Evolutionary conservation across 2,797 vertebrate species (phyloP), one percentile per base, ranked within the genome.

Genomic region (Sebastes hubbsi): DNA sequence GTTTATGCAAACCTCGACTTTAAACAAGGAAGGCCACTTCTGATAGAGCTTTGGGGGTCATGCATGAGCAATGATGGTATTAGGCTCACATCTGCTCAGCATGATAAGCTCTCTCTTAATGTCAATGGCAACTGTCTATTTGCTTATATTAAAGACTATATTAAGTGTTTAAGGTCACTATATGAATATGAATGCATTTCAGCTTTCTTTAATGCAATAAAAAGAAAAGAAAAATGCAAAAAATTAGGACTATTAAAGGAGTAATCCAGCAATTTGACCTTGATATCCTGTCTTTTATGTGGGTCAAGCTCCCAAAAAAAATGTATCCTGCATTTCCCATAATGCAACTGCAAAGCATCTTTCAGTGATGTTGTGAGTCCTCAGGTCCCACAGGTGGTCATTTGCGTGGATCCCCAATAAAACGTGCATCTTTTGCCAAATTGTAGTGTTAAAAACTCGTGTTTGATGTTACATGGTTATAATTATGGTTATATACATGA

Each of bases 1-100:
- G 84, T 85, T 89, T 72, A 86, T 86, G 69, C 62, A 84, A 83
- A 88, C 62, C 71, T 80, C 5, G 59, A 82, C 84, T 90, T 92
- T 83, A 83, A 89, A 90, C 78, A 78, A 71, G 68, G 72, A 49
- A 49, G 62, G 64, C 74, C 75, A 82, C 76, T 81, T 60, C 72
- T 59, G 72, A 54, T 10, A 25, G 13, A 2, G 36, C 78, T 81
- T 55, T 38, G 25, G 56, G 74, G 70, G 77, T 79, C 72, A 63
- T 64, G 84, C 78, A 89, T 84, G 81, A 86, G 76, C 87, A 92
- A 82, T 75, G 77, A 75, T n/a, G 18, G 32, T 24, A 38, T 83
- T 79, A 73, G 16, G 65, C 68, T 77, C 78, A 72, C 76, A 75
- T 81, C 77, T 78, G 89, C 77, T 88, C 72, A 22, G 77, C 87